phyloP scores from a whole-genome alignment of 2,113 vertebrate genomes.

The Pygoscelis adeliae region DNA sequence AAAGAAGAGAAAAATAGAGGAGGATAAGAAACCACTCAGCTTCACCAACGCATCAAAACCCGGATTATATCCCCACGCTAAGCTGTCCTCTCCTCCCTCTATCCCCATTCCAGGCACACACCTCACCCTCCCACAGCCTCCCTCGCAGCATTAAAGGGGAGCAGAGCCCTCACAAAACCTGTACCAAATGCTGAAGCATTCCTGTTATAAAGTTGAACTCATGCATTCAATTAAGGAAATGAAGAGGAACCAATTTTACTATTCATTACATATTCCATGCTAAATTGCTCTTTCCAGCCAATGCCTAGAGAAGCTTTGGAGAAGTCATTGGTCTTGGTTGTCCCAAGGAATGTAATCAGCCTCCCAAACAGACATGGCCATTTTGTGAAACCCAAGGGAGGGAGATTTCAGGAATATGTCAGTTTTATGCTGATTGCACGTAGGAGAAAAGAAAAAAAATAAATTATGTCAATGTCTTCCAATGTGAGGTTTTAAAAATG shows the following conservation, averaged over 20 bases:
- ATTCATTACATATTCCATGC: background rate
- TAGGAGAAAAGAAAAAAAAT: background rate
- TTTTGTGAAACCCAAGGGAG: background rate
- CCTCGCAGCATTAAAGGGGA: background rate
- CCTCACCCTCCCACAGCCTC: background rate
- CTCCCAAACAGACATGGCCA: background rate
- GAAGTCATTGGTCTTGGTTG: background rate
- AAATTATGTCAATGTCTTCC: background rate
- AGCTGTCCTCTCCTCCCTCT: background rate
- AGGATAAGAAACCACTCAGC: background rate
- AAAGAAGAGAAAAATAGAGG: background rate
- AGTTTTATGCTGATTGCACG: background rate
- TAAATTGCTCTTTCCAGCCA: background rate
- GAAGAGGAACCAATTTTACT: background rate
- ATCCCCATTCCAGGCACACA: background rate
- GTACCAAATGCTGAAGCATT: background rate
- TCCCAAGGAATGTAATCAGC: background rate
- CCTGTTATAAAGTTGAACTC: background rate
- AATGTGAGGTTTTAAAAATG: background rate
- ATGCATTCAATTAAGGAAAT: background rate
- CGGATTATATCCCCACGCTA: fast-evolving
- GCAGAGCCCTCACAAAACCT: background rate
- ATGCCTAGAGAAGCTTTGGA: background rate
- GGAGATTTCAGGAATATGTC: fast-evolving
- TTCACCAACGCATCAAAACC: fast-evolving